Percentiles rank a stretch among this genome's conserved stretches.
These are phyloP conservation scores for Myiotriccus ornatus DNA, from an alignment of 2,797 vertebrate genomes.

Conservation along the genomic window DNA sequence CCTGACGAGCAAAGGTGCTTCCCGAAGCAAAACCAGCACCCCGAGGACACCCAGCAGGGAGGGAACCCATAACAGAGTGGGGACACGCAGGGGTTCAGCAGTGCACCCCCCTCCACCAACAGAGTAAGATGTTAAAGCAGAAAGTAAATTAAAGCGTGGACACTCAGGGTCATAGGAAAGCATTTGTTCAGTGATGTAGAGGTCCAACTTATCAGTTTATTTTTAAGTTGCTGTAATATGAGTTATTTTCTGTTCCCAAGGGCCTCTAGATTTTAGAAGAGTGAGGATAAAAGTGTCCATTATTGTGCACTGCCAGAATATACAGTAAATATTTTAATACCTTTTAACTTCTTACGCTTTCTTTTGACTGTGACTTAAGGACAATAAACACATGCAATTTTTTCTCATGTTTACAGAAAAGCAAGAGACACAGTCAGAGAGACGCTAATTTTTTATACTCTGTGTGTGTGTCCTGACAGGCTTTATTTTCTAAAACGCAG, in stretches of 20 bases:
- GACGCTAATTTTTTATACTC: fast-evolving
- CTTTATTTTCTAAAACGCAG: not conserved
- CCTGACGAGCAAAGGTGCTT: not conserved
- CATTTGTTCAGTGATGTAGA: not conserved
- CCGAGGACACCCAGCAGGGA: not conserved
- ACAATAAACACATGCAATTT: not conserved
- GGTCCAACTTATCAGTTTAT: not conserved
- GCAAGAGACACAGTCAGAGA: not conserved
- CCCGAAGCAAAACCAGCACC: not conserved
- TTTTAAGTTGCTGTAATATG: not conserved
- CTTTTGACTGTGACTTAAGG: not conserved
- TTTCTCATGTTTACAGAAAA: not conserved
- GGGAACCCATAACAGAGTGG: not conserved
- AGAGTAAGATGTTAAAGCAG: not conserved
- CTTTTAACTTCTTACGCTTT: not conserved
- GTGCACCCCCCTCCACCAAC: not conserved
- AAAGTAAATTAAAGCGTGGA: not conserved
- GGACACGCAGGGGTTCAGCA: not conserved
- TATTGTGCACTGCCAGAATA: too few relatives aligned
- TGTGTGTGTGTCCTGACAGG: not conserved
- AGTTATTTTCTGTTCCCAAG: not conserved
- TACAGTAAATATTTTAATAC: not conserved
- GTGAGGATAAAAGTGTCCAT: not conserved
- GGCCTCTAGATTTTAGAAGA: not conserved
- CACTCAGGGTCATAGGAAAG: not conserved